Conservation (phyloP, 2,113 vertebrate species). For the Prolemur simus region DNA sequence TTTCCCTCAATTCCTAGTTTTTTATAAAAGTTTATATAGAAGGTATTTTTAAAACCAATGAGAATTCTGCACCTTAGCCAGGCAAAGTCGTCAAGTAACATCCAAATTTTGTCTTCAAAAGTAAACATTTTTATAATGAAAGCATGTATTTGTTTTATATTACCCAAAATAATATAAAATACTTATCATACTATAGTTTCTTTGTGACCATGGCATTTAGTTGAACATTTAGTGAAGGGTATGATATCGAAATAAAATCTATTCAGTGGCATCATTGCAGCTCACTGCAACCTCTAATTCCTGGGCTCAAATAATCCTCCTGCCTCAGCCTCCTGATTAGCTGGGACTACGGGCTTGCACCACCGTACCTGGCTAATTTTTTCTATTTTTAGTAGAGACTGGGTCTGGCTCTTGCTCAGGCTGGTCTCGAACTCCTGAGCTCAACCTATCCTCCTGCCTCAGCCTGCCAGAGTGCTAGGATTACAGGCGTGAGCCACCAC, state of each 20-base stretch:
- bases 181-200: background rate
- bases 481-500: no score
- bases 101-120: background rate
- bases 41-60: background rate
- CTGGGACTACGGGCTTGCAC: no score
- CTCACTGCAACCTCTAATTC: no score
- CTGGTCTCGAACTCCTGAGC: no score
- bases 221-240: background rate
- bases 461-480: no score
- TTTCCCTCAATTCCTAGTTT: accelerated
- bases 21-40: background rate
- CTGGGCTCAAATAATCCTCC: no score
- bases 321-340: no score
- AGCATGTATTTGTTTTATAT: background rate
- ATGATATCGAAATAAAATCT: background rate
- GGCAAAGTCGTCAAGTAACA: background rate
- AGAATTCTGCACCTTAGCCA: background rate
- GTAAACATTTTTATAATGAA: background rate
- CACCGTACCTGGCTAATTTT: no score
- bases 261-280: no score
- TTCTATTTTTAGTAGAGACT: no score
- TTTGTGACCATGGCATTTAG: background rate
- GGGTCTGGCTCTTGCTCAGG: no score
- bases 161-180: background rate
- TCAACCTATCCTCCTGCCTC: no score